Evolutionary conservation across 37 sponge, comb jelly and placozoan species (phyloP).

Genomic region (Halisarca cf. caerulea): DNA sequence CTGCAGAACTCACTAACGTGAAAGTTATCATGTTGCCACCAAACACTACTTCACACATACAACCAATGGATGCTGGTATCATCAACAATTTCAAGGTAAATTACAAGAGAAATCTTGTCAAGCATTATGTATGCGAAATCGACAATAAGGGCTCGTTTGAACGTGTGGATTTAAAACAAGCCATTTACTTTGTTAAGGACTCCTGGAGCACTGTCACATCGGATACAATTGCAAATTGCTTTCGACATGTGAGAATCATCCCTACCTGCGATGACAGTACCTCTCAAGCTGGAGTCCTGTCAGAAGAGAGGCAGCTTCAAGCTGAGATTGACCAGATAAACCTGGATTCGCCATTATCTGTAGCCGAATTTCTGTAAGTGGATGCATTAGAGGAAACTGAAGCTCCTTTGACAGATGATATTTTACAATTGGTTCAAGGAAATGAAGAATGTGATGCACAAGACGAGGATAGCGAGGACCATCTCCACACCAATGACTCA

Average conservation of each 20-base stretch:
- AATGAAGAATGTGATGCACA: too few relatives aligned
- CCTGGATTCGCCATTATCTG: neutral
- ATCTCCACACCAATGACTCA: too few relatives aligned
- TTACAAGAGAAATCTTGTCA: slow-evolving; percentile 23
- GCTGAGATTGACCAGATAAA: slow-evolving; percentile 2
- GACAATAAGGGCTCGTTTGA: neutral
- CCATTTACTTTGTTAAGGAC: slow-evolving; percentile 20
- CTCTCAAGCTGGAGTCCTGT: neutral
- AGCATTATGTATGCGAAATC: slow-evolving; percentile 8
- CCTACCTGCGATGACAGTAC: neutral
- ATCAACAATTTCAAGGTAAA: slow-evolving; percentile 32
- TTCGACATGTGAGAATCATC: slow-evolving; percentile 5
- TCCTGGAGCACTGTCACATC: neutral
- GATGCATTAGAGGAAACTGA: neutral
- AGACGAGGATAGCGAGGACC: too few relatives aligned
- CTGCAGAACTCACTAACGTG: slow-evolving; percentile 15
- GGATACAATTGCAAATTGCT: slow-evolving; percentile 28
- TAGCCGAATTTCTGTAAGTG: slow-evolving; percentile 2
- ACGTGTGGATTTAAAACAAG: slow-evolving; percentile 14
- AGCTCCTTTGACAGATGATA: neutral
- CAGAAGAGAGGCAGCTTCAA: neutral
- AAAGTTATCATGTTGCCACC: slow-evolving; percentile 27
- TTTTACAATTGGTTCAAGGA: neutral
- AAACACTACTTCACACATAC: slow-evolving; percentile 29
- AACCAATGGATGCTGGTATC: slow-evolving; percentile 43